A percentile compares a stretch with the other conserved stretches of the same genome.
Conservation (phyloP, 2,888 invertebrate genomes). For the Mythimna loreyi region DNA sequence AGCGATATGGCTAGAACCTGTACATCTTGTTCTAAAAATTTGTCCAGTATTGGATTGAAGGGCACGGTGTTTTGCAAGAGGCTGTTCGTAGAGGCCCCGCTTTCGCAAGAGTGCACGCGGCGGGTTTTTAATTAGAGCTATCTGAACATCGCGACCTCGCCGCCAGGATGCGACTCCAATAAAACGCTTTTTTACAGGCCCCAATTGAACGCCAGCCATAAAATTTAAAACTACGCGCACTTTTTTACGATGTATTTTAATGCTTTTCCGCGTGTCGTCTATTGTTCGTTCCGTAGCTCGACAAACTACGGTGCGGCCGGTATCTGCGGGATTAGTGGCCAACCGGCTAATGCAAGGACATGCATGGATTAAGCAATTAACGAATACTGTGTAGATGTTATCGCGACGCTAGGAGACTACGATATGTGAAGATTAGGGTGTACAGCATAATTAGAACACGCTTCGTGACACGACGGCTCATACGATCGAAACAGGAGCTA, state of each 20-base stretch:
- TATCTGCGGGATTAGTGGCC: slow-evolving; percentile 73
- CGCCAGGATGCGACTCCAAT: slow-evolving; percentile 88
- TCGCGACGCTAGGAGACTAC: slow-evolving; percentile 75
- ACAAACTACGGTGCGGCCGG: slow-evolving; percentile 62
- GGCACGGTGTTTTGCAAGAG: slow-evolving; percentile 79
- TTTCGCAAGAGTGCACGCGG: slow-evolving; percentile 84
- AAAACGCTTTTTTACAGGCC: slow-evolving; percentile 89
- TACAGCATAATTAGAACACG: slow-evolving; percentile 77
- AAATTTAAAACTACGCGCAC: slow-evolving; percentile 87
- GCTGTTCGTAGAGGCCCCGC: slow-evolving; percentile 71
- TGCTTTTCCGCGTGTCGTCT: slow-evolving; percentile 86
- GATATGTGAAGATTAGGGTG: slow-evolving; percentile 83
- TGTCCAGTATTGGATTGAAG: slow-evolving; percentile 73
- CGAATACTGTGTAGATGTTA: slow-evolving; percentile 75
- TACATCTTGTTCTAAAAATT: slow-evolving; percentile 65
- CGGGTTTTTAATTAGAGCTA: slow-evolving; percentile 88
- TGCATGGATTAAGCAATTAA: slow-evolving; percentile 83
- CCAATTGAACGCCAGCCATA: slow-evolving; percentile 88
- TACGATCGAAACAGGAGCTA: slow-evolving; percentile 79
- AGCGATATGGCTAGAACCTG: slow-evolving; percentile 48
- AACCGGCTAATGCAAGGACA: slow-evolving; percentile 77
- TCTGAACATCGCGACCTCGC: slow-evolving; percentile 86
- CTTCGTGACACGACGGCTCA: slow-evolving; percentile 78
- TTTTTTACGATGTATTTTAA: slow-evolving; percentile 87
- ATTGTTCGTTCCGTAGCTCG: slow-evolving; percentile 77